Evolutionary conservation across 2,113 vertebrate genomes (phyloP).

Genomic region (Hyaena hyaena): DNA sequence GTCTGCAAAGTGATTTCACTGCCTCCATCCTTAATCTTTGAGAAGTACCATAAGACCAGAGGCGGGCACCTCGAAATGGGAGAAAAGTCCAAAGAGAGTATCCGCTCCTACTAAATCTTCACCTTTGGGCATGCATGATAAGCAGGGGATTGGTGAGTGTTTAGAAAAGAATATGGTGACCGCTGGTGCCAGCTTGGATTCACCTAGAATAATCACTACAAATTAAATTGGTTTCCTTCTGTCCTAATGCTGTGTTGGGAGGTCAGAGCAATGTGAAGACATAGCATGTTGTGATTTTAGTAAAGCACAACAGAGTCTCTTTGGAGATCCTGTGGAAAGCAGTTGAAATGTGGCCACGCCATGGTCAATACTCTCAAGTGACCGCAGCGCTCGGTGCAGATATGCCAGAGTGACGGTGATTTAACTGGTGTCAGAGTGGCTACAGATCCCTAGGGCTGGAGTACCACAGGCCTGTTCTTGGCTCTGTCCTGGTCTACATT

Average conservation of each 20-base stretch:
- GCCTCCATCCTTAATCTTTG: neutral
- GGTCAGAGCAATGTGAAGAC: neutral
- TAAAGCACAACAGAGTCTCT: neutral
- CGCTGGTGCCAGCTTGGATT: too few relatives aligned
- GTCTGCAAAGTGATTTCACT: neutral
- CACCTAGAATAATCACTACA: neutral
- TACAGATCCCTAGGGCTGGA: neutral
- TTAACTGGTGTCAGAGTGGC: neutral
- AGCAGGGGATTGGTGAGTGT: neutral
- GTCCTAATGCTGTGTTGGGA: neutral
- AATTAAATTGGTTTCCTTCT: neutral
- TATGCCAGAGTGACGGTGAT: neutral
- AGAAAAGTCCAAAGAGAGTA: neutral
- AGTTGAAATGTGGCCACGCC: neutral
- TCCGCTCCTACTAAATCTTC: neutral
- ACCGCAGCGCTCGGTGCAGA: fast-evolving
- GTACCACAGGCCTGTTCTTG: neutral
- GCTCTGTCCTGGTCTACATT: neutral
- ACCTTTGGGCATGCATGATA: fast-evolving
- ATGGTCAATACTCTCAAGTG: fast-evolving
- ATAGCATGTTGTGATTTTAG: neutral
- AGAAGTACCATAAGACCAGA: neutral
- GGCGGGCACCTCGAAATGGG: neutral
- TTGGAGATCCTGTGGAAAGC: neutral
- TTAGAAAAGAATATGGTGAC: neutral